Conservation (phyloP, 2,888 invertebrate genomes). For the Drosophila recens region DNA sequence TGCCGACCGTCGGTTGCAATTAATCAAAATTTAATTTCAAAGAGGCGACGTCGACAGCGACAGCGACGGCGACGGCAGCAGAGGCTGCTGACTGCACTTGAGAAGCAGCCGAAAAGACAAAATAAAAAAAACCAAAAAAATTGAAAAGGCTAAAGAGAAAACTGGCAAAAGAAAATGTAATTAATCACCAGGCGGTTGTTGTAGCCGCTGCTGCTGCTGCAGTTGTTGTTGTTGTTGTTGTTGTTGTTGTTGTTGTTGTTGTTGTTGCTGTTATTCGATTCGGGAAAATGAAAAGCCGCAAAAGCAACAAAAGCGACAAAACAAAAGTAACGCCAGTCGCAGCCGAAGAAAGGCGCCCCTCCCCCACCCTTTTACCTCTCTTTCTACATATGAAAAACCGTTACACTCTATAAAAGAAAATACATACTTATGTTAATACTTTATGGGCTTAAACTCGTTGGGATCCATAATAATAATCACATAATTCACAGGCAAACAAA, state of each 20-base stretch:
- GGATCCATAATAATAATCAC: constrained; percentile 17
- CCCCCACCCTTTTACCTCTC: background rate
- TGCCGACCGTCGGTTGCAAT: constrained; percentile 71
- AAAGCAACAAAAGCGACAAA: constrained; percentile 33
- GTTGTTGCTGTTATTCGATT: constrained; percentile 13
- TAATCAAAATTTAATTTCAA: constrained; percentile 78
- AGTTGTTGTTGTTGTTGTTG: constrained; percentile 7
- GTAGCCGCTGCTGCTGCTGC: background rate
- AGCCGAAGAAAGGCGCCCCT: constrained; percentile 23
- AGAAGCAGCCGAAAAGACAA: constrained; percentile 51
- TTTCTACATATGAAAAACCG: constrained; percentile 33
- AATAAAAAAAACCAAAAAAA: constrained; percentile 19
- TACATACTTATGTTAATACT: constrained; percentile 34
- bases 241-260: constrained; percentile 10
- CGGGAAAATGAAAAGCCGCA: constrained; percentile 58
- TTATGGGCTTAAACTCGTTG: constrained; percentile 27
- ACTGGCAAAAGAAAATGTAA: constrained; percentile 74
- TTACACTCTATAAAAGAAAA: constrained; percentile 49
- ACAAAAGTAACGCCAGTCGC: constrained; percentile 59
- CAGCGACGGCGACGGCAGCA: constrained; percentile 15
- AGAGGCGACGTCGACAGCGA: constrained; percentile 41
- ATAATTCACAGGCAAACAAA: constrained; percentile 31
- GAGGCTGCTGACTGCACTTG: constrained; percentile 33
- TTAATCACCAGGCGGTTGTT: constrained; percentile 70
- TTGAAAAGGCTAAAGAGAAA: constrained; percentile 69